Base-by-base conservation (phyloP, 2,113 vertebrate genomes). In the Leucosticte australis region DNA sequence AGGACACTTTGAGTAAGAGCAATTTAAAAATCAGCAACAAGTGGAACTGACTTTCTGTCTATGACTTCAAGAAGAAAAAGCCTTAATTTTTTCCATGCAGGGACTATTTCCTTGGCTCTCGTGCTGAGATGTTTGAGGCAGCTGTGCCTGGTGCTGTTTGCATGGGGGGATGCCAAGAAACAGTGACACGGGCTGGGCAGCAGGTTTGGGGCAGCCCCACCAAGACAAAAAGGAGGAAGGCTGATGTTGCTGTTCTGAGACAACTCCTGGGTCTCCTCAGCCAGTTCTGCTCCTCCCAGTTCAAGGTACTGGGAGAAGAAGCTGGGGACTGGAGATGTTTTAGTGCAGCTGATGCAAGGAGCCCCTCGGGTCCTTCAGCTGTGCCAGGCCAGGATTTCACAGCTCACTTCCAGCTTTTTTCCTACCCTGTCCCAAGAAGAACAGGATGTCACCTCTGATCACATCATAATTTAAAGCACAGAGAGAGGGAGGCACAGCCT, bases 141-240 rank as follows among this genome's bases (percentile, higher is more conserved):
- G 59, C 65, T 63, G 55, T 80, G 30, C 53, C 50, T 21, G 30
- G 14, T 63, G 56, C 22, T 0, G 0, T 21, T 50, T 49, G 52
- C 8, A 1, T 1, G 41, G 17, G 39, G 0, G 0, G 21, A 35
- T 44, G 33, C 35, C 18, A 27, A 73, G 53, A 63, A 80, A 42
- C 2, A 4, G 6, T 24, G 56, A 49, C 44, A 11, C 0, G 0
- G 0, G 14, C 19, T 28, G 50, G 41, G 35, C 16, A 49, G 42
- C 13, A 44, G 30, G 35, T 19, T 91, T 47, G 30, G 73, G 60
- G 60, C 16, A 33, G 49, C 24, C 71, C 22, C 39, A 57, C 20
- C 44, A 62, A 44, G 22, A 76, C 55, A 78, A 44, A 35, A 79
- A 75, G 35, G 57, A 64, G 28, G 52, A 53, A 65, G n/a, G 14